These are phyloP conservation scores for Coleophora deauratella DNA, from an alignment of 2,888 invertebrate genomes.

Conservation along the genomic window DNA sequence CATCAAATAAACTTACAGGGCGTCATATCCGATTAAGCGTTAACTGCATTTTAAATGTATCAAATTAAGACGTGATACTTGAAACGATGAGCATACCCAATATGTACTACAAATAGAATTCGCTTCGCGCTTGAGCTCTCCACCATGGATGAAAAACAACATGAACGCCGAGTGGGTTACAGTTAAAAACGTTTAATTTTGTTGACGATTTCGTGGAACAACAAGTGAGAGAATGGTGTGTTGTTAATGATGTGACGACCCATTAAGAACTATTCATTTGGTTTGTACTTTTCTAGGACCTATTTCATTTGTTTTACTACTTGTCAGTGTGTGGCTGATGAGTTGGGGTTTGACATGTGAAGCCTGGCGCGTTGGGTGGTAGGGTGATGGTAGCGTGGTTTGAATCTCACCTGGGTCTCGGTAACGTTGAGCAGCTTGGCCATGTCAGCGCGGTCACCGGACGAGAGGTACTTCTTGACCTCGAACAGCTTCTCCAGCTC, in stretches of 20 bases:
- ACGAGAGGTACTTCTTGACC: conserved; percentile 95
- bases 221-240: conserved; percentile 19
- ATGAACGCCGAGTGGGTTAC: conserved; percentile 40
- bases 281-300: conserved; percentile 1
- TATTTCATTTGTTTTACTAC: background rate
- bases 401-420: conserved; percentile 89
- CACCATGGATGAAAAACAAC: conserved; percentile 27
- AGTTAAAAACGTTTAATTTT: conserved; percentile 56
- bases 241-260: conserved; percentile 22
- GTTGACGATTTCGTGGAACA: conserved; percentile 42
- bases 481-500: conserved; percentile 97
- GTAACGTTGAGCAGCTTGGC: conserved; percentile 95
- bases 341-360: too few species aligned
- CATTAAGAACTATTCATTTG: conserved; percentile 46
- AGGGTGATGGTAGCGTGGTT: background rate
- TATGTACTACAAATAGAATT: too few species aligned
- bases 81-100: background rate
- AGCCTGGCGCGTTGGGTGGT: too few species aligned
- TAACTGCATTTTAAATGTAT: too few species aligned
- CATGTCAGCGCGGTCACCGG: conserved; percentile 95
- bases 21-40: too few species aligned
- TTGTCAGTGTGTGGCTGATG: too few species aligned
- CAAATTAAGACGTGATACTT: too few species aligned
- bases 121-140: conserved; percentile 13
- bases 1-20: too few species aligned